phyloP scores from a whole-genome alignment of 1,140 invertebrate genomes.

The Portunus trituberculatus region DNA sequence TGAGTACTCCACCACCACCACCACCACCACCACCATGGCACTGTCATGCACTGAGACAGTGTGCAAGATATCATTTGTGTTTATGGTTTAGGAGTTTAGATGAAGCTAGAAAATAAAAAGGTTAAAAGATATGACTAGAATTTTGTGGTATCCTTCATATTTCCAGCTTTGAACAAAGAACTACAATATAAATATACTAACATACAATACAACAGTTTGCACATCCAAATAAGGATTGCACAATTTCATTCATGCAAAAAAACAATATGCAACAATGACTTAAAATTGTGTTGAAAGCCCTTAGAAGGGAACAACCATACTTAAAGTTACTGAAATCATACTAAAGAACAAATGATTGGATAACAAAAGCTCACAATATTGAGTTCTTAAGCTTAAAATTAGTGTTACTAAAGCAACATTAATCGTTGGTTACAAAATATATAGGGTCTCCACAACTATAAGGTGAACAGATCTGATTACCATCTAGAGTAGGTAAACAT shows the following conservation, averaged over 20 bases:
- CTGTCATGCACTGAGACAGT: too few species aligned
- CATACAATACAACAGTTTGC: not conserved
- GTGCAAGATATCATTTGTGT: too few species aligned
- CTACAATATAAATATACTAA: conserved; percentile 16
- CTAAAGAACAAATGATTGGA: not conserved
- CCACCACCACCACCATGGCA: too few species aligned
- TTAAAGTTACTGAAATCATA: not conserved
- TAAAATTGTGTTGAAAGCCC: not conserved
- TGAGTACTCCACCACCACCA: too few species aligned
- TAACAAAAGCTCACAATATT: not conserved
- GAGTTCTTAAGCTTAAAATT: not conserved
- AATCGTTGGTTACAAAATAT: conserved; percentile 3
- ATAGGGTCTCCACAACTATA: not conserved
- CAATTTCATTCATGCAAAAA: not conserved
- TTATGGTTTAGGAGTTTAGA: too few species aligned
- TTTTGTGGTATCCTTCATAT: conserved; percentile 13
- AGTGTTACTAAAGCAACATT: not conserved
- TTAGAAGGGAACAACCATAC: not conserved
- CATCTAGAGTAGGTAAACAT: not conserved
- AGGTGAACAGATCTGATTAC: not conserved
- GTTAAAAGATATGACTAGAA: not conserved
- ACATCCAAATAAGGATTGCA: not conserved
- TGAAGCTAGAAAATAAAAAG: not conserved
- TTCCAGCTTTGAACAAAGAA: not conserved
- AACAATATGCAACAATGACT: not conserved